Base-by-base conservation (phyloP, 2,888 invertebrate species). In the Monochamus alternatus region DNA sequence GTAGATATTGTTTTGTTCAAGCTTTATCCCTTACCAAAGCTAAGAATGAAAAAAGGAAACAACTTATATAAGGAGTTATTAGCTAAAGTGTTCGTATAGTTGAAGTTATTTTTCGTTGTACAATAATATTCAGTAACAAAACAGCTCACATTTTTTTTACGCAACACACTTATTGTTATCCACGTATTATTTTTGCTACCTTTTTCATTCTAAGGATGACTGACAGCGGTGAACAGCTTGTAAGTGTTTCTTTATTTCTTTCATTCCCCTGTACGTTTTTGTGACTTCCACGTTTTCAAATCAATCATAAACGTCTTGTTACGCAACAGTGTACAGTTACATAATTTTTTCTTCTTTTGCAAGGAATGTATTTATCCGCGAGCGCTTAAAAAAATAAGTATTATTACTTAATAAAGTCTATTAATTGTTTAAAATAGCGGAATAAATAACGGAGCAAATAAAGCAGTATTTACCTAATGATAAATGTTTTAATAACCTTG, bases 281-380 rank as follows among this genome's bases (percentile, higher is more conserved):
- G 3, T 0, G 14, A 7, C 22, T 14, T 14, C 4, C n/a, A 14
- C 5, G 5, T 5, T 55, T 22, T n/a, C 22, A 55, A 22, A 55
- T 55, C 55, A 55, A 14, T 55, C 55, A 55, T 55, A 55, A n/a
- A 5, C 22, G 55, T 55, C 55, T 55, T n/a, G 22, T 55, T 55
- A 55, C n/a, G 55, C 10, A 55, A 22, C 14, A 2, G 7, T 14
- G 1, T 22, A 55, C 55, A 4, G 55, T 55, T 55, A 55, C 7
- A 14, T 14, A 55, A 55, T 55, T 55, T 55, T 55, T 55, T n/a
- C 7, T 14, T 22, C 55, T 47, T 47, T 55, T 22, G 14, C 55
- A 55, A n/a, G 14, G 55, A 55, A 14, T 14, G 55, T 55, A 55
- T n/a, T 55, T 55, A 7, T 14, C 14, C 7, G n/a, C 3, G 7